Percentiles rank a stretch among this genome's conserved stretches.
Evolutionary conservation across 37 sponge, comb jelly and placozoan species (phyloP).

Genomic region (Theonella swinhoei): DNA sequence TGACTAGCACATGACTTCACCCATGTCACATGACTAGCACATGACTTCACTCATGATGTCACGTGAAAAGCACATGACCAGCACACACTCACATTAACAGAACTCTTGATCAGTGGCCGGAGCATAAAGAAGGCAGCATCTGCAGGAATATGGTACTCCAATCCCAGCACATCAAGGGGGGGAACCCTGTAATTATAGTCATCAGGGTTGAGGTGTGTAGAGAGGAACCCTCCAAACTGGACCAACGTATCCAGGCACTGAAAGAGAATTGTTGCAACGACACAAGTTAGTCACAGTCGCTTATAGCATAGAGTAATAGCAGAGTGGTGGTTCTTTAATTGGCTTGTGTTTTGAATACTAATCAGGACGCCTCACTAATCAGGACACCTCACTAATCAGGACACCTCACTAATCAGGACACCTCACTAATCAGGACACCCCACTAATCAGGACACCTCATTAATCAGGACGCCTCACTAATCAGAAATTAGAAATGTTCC

Average conservation of each 20-base stretch:
- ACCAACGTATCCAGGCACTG: conserved; percentile 98
- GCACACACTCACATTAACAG: conserved; percentile 61
- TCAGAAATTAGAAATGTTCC: too few relatives aligned
- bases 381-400: too few relatives aligned
- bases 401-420: too few relatives aligned
- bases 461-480: too few relatives aligned
- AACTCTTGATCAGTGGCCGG: conserved; percentile 67
- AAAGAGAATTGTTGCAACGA: too few relatives aligned
- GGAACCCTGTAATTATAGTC: conserved; percentile 85
- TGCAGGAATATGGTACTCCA: conserved; percentile 84
- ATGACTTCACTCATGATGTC: not conserved
- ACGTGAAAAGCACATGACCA: not conserved
- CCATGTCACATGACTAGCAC: not conserved
- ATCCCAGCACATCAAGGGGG: conserved; percentile 63
- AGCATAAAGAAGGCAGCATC: conserved; percentile 93
- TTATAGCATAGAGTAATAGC: not conserved
- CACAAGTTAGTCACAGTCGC: not conserved
- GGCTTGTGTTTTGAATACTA: too few relatives aligned
- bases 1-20: not conserved
- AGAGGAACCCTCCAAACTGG: conserved; percentile 94
- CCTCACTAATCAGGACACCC: too few relatives aligned
- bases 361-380: too few relatives aligned
- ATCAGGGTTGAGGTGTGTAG: conserved; percentile 78
- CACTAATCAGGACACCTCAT: too few relatives aligned
- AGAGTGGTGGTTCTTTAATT: not conserved